Evolutionary conservation across 2,113 vertebrate genomes (phyloP).

Genomic region (Leucopsar rothschildi): DNA sequence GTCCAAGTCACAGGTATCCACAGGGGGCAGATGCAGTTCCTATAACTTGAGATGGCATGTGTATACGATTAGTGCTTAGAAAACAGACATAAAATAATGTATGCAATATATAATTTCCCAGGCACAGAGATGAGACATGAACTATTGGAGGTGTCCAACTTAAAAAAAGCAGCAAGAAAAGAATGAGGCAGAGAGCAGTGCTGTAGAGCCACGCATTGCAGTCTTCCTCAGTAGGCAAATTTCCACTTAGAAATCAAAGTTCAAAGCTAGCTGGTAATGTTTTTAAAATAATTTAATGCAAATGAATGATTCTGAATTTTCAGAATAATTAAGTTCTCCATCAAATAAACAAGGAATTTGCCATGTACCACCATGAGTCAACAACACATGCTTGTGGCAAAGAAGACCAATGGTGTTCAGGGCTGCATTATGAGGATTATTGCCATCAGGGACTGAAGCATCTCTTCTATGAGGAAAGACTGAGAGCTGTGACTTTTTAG

Average conservation of each 20-base stretch:
- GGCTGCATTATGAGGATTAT: not conserved
- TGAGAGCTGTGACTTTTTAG: not conserved
- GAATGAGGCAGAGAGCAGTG: not conserved
- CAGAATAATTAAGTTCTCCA: not conserved
- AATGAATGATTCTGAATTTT: not conserved
- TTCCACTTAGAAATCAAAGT: not conserved
- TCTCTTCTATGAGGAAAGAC: not conserved
- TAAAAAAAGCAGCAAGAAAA: not conserved
- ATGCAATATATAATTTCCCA: not conserved
- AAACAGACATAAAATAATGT: not conserved
- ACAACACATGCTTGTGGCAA: not conserved
- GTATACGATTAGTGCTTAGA: not conserved
- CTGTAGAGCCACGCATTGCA: not conserved
- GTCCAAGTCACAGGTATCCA: not conserved
- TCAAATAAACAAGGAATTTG: not conserved
- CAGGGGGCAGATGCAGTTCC: fast-evolving
- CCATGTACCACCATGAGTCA: not conserved
- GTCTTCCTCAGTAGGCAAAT: not conserved
- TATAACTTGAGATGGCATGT: not conserved
- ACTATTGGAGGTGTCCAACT: not conserved
- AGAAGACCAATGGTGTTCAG: not conserved
- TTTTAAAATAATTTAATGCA: not conserved
- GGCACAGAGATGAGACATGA: fast-evolving
- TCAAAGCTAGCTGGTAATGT: not conserved
- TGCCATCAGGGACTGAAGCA: not conserved